Percentiles rank a stretch among this genome's conserved stretches.
Conservation (phyloP, 2,797 vertebrate genomes). For the Anguilla pacifica region DNA sequence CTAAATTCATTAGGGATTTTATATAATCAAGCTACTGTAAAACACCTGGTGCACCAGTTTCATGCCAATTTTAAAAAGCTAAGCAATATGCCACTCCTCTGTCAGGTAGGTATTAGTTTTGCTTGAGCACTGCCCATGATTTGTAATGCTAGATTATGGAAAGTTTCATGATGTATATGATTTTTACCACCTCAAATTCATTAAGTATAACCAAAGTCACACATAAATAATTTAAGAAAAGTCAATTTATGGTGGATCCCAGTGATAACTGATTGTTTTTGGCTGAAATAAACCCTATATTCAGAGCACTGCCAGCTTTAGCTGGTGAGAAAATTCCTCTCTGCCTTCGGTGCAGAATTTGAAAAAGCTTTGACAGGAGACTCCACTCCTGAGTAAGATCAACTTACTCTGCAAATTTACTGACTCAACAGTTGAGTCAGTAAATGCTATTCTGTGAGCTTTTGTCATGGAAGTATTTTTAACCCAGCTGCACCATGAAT, state of each 20-base stretch:
- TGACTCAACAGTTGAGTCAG: background rate
- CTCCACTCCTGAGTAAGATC: background rate
- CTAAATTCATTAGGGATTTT: slow-evolving; percentile 1
- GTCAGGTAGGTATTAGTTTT: background rate
- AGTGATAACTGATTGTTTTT: background rate
- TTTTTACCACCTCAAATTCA: background rate
- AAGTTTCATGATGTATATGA: background rate
- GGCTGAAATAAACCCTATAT: background rate
- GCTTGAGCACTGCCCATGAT: background rate
- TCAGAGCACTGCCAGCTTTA: background rate
- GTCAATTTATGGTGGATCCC: background rate
- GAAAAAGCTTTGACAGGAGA: background rate
- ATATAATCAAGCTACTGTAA: slow-evolving; percentile 18
- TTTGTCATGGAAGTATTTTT: slow-evolving; percentile 18
- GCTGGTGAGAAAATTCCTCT: background rate
- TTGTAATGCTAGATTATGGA: background rate
- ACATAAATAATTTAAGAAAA: background rate
- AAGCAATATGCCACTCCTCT: background rate
- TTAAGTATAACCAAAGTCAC: background rate
- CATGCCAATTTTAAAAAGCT: background rate
- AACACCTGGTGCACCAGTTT: slow-evolving; percentile 21
- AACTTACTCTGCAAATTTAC: slow-evolving; percentile 1
- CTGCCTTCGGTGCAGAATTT: background rate
- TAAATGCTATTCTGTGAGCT: background rate
- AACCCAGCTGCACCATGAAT: slow-evolving; percentile 23